phyloP scores from a whole-genome alignment of 2,888 invertebrate genomes.

The Amphipyra berbera region DNA sequence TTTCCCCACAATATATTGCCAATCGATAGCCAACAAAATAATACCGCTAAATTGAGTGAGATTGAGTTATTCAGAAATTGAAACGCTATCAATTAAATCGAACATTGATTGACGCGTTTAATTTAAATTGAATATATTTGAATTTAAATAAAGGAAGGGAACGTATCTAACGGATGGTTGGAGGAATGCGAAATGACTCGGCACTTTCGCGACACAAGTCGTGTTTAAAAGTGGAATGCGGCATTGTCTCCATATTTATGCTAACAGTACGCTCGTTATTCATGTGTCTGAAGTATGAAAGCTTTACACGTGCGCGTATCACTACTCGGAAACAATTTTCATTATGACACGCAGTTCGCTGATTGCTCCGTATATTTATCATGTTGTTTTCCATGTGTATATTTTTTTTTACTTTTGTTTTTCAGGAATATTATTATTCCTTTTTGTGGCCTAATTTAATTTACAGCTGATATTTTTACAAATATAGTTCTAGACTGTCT shows the following conservation, averaged over 20 bases:
- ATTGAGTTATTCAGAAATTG: constrained; percentile 49
- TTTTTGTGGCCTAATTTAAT: too few species aligned
- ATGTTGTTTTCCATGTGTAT: constrained; percentile 10
- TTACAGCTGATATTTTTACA: too few species aligned
- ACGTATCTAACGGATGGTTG: constrained; percentile 57
- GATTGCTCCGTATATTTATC: constrained; percentile 32
- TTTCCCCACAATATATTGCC: constrained; percentile 15
- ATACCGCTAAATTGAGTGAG: constrained; percentile 44
- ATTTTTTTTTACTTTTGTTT: constrained; percentile 7
- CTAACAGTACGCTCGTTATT: constrained; percentile 59
- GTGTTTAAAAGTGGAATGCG: constrained; percentile 57
- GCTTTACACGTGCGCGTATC: constrained; percentile 47
- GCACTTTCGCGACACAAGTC: constrained; percentile 65
- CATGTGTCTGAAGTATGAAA: constrained; percentile 54
- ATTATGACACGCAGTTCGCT: constrained; percentile 35
- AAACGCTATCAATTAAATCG: constrained; percentile 50
- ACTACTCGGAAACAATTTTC: constrained; percentile 51
- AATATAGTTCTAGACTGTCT: too few species aligned
- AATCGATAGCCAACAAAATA: constrained; percentile 40
- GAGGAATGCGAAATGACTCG: constrained; percentile 71
- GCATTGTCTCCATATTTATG: constrained; percentile 75
- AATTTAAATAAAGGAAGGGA: constrained; percentile 56
- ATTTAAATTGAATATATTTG: constrained; percentile 60
- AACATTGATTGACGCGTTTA: constrained; percentile 53
- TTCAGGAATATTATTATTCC: constrained; percentile 1